Percentiles rank a stretch among this genome's conserved stretches.
Evolutionary conservation across 2,113 vertebrate species (phyloP).

Genomic region (Rhizomys pruinosus): DNA sequence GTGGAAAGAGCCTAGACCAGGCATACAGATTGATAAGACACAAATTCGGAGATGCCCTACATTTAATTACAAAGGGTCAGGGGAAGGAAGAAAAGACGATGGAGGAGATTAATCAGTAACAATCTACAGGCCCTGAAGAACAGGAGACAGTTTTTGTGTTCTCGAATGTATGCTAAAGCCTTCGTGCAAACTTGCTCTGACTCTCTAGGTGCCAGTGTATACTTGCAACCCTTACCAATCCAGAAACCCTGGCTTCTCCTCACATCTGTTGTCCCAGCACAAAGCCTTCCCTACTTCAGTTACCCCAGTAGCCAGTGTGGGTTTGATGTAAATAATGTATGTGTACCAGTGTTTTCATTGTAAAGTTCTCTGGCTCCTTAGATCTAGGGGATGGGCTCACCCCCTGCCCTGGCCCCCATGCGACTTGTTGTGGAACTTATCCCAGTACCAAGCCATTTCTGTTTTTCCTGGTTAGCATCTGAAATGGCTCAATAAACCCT

Average conservation of each 20-base stretch:
- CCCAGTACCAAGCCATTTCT: not conserved
- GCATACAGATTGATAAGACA: constrained; percentile 45
- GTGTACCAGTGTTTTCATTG: not conserved
- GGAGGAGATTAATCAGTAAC: not conserved
- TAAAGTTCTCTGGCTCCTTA: not conserved
- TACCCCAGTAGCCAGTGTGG: not conserved
- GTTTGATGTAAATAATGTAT: not conserved
- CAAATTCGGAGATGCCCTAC: not conserved
- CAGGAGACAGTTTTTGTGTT: not conserved
- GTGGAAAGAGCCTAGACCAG: constrained; percentile 16
- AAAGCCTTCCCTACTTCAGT: not conserved
- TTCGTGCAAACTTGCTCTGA: not conserved
- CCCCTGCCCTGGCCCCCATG: not conserved
- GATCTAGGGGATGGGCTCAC: not conserved
- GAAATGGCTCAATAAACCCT: not conserved
- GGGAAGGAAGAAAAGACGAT: not conserved
- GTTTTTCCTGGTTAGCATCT: not conserved
- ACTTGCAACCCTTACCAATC: not conserved
- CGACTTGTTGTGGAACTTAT: not conserved
- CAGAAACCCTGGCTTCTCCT: not conserved
- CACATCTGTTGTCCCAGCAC: not conserved
- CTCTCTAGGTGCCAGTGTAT: too few relatives aligned
- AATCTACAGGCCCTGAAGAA: not conserved
- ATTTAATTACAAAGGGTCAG: constrained; percentile 13
- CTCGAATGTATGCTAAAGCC: not conserved